These are phyloP conservation scores for Dipodomys stephensi DNA, from an alignment of 2,113 vertebrate species.

Conservation along the genomic window DNA sequence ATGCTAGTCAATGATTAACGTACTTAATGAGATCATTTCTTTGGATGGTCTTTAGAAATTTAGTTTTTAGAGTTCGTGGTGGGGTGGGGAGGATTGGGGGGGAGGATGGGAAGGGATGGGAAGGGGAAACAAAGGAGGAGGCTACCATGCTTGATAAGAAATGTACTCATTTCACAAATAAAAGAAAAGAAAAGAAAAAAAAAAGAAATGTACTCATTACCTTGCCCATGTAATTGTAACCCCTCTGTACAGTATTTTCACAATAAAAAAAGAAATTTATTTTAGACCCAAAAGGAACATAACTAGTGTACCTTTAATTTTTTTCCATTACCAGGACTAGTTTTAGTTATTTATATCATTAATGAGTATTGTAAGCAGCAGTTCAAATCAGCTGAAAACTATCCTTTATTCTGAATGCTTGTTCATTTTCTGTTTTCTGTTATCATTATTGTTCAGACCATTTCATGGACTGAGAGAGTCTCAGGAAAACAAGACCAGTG, in stretches of 20 bases:
- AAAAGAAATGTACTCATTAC: too few relatives aligned
- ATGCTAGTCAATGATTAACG: not conserved
- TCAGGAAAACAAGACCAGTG: not conserved
- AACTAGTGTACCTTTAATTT: not conserved
- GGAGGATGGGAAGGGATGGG: too few relatives aligned
- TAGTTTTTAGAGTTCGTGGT: not conserved
- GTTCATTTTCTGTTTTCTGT: not conserved
- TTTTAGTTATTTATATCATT: slow-evolving; percentile 12
- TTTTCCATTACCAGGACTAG: not conserved
- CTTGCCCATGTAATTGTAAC: too few relatives aligned
- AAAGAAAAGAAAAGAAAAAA: too few relatives aligned
- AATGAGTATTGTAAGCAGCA: not conserved
- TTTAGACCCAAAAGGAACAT: not conserved
- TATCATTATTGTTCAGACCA: not conserved
- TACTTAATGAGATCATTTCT: not conserved
- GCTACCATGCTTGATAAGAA: too few relatives aligned
- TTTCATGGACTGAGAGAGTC: not conserved
- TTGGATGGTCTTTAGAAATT: not conserved
- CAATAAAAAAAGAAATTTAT: not conserved
- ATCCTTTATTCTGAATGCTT: not conserved
- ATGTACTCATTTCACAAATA: too few relatives aligned
- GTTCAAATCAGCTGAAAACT: not conserved
- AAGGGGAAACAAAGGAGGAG: too few relatives aligned
- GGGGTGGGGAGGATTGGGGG: too few relatives aligned
- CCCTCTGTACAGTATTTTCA: too few relatives aligned